phyloP scores from a whole-genome alignment of 2,888 invertebrate genomes.

The Euplagia quadripunctaria region DNA sequence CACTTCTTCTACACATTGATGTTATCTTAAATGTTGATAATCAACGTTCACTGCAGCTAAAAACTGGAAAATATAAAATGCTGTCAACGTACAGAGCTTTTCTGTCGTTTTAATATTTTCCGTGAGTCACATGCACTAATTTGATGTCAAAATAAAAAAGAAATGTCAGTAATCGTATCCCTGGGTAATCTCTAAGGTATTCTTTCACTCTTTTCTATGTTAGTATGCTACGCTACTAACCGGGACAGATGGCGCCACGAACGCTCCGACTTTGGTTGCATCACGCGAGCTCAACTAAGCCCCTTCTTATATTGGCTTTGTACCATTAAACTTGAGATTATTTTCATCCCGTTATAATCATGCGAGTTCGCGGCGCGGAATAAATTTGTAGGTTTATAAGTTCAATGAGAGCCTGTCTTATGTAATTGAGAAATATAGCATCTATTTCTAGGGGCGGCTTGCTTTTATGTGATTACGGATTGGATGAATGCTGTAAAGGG shows the following conservation, averaged over 20 bases:
- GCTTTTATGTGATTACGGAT: constrained; percentile 21
- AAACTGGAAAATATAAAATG: too few relatives aligned
- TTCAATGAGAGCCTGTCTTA: constrained; percentile 48
- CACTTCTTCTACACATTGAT: too few relatives aligned
- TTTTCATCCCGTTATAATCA: constrained; percentile 52
- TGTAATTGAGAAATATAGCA: constrained; percentile 40
- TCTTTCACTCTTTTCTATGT: constrained; percentile 16
- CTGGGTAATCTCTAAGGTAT: background rate
- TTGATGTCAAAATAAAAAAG: background rate
- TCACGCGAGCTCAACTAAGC: constrained; percentile 49
- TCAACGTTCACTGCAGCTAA: too few relatives aligned
- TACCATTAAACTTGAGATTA: constrained; percentile 54
- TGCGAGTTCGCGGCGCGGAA: constrained; percentile 49
- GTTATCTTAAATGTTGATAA: too few relatives aligned
- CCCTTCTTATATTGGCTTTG: constrained; percentile 52
- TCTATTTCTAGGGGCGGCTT: constrained; percentile 32
- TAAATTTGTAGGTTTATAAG: constrained; percentile 53
- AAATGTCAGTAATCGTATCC: background rate
- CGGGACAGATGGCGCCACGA: constrained; percentile 51
- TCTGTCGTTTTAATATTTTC: too few relatives aligned
- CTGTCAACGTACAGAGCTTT: too few relatives aligned
- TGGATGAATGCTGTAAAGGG: constrained; percentile 9
- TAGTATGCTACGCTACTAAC: constrained; percentile 56
- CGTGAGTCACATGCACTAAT: too few relatives aligned
- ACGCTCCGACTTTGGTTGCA: constrained; percentile 51